Conservation (phyloP, 2,113 vertebrate genomes). For the Azemiops feae region DNA sequence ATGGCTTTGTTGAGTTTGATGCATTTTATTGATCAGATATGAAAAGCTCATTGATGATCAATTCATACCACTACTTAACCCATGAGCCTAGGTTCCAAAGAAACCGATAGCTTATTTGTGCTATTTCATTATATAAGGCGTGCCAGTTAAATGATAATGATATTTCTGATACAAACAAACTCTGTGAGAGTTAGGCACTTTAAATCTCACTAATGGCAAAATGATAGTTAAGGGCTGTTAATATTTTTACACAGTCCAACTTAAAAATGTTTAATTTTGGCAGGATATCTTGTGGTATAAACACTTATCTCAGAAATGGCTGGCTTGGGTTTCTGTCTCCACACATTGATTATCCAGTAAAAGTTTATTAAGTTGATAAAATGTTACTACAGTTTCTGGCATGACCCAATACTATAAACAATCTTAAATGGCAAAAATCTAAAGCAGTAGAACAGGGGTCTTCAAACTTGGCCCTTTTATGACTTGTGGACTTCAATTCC, state of each 20-base stretch:
- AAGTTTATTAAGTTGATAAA: background rate
- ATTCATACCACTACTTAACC: background rate
- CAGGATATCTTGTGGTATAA: background rate
- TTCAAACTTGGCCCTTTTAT: no score
- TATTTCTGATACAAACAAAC: background rate
- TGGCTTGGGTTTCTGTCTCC: background rate
- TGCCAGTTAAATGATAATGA: background rate
- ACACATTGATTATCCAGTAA: background rate
- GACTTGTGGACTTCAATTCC: no score
- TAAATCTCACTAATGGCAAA: background rate
- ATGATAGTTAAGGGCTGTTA: background rate
- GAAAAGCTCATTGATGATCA: background rate
- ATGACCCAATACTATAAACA: background rate
- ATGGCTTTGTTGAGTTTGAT: background rate
- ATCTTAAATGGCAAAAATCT: background rate
- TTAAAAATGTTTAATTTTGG: background rate
- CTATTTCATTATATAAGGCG: background rate
- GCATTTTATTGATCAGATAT: background rate
- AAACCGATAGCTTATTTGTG: background rate
- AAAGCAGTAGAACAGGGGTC: background rate
- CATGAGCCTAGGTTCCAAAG: background rate
- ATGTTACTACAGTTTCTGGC: background rate
- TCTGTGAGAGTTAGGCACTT: background rate
- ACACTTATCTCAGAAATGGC: slow-evolving; percentile 12
- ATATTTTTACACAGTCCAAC: background rate